Percentiles rank a stretch among this genome's conserved stretches.
These are phyloP conservation scores for Odocoileus virginianus DNA, from an alignment of 2,113 vertebrate genomes.

Conservation along the genomic window DNA sequence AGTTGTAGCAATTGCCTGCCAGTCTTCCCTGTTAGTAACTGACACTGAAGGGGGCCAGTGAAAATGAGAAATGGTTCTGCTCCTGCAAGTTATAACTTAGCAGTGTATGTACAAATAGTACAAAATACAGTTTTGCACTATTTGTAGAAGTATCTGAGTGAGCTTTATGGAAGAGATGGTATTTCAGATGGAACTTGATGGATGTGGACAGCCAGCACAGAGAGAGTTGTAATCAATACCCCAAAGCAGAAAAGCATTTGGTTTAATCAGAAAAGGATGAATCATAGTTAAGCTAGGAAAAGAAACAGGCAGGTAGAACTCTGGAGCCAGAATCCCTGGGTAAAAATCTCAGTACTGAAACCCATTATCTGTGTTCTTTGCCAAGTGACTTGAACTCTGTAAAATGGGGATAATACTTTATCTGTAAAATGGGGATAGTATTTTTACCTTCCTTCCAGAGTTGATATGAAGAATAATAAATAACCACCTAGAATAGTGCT, in stretches of 20 bases:
- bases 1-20: not conserved
- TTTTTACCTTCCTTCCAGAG: not conserved
- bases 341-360: not conserved
- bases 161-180: not conserved
- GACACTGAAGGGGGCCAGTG: not conserved
- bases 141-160: not conserved
- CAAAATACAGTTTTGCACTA: not conserved
- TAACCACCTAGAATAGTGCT: not conserved
- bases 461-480: not conserved
- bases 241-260: not conserved
- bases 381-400: not conserved
- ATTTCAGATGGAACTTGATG: constrained; percentile 3
- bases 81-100: not conserved
- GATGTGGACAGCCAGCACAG: not conserved
- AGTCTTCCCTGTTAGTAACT: not conserved
- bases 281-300: not conserved
- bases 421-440: not conserved
- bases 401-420: not conserved
- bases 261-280: not conserved
- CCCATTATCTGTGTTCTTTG: not conserved
- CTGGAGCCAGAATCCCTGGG: not conserved
- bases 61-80: not conserved
- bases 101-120: not conserved
- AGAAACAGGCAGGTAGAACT: not conserved
- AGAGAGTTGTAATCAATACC: not conserved